Evolutionary conservation across 2,888 invertebrate species (phyloP).

Genomic region (Trissoscelio sp.): DNA sequence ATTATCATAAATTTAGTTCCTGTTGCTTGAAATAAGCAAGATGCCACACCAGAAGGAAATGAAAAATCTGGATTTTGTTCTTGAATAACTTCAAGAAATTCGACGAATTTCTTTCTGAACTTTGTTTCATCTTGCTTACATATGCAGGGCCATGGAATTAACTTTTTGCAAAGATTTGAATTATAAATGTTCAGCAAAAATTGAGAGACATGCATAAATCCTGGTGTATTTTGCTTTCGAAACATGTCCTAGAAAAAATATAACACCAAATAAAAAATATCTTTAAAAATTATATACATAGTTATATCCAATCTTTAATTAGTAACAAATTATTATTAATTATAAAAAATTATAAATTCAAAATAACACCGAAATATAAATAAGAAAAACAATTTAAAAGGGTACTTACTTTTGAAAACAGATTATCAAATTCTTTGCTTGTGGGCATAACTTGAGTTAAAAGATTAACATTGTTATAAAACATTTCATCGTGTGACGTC

Average conservation of each 20-base stretch:
- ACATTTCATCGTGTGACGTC: constrained; percentile 61
- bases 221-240: constrained; percentile 80
- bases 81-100: constrained; percentile 75
- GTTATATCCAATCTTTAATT: too few species aligned
- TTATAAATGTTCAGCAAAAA: constrained; percentile 79
- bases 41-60: constrained; percentile 78
- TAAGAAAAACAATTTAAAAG: too few species aligned
- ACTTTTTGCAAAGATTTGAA: constrained; percentile 74
- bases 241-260: constrained; percentile 81
- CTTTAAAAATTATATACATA: too few species aligned
- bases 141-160: constrained; percentile 79
- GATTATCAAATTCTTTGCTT: constrained; percentile 76
- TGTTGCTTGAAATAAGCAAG: constrained; percentile 79
- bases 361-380: too few species aligned
- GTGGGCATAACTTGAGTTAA: constrained; percentile 76
- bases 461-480: constrained; percentile 78
- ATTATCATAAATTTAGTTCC: constrained; percentile 79
- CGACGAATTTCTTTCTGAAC: constrained; percentile 78
- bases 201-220: constrained; percentile 78
- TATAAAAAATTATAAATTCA: too few species aligned
- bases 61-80: constrained; percentile 77
- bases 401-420: constrained; percentile 75
- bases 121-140: constrained; percentile 79
- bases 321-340: too few species aligned
- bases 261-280: too few species aligned